Evolutionary conservation across 2,888 invertebrate genomes (phyloP).

Genomic region (Resseliella maxima): DNA sequence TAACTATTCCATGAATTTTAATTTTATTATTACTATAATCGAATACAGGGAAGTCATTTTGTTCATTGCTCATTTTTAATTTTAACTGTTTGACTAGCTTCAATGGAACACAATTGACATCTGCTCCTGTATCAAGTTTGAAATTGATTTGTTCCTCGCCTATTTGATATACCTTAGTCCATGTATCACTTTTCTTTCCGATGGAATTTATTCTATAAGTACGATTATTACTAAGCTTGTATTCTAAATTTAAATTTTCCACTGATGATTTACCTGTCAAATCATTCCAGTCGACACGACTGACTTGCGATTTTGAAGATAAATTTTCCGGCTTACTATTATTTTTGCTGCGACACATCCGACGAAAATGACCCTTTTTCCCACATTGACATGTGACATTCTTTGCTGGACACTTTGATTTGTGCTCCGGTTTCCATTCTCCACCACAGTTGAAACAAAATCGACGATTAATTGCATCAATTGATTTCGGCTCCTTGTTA

Average conservation of each 20-base stretch:
- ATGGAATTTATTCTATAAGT: constrained; percentile 15
- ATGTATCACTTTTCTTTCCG: neutral
- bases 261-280: neutral
- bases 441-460: constrained; percentile 58
- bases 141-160: neutral
- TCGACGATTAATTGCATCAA: neutral
- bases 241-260: neutral
- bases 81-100: neutral
- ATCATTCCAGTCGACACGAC: neutral
- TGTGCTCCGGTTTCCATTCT: constrained; percentile 57
- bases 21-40: constrained; percentile 58
- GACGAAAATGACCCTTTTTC: constrained; percentile 41
- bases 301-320: neutral
- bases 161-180: neutral
- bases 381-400: constrained; percentile 56
- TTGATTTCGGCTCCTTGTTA: neutral
- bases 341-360: constrained; percentile 13
- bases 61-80: constrained; percentile 9
- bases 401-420: constrained; percentile 58
- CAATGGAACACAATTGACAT: constrained; percentile 16
- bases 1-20: constrained; percentile 56
- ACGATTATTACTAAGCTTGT: neutral
- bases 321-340: neutral
- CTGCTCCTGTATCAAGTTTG: neutral
- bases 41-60: constrained; percentile 57